Evolutionary conservation across 2,797 vertebrate genomes (phyloP), one percentile per base, ranked within the genome.

Genomic region (Craterocephalus amniculus): DNA sequence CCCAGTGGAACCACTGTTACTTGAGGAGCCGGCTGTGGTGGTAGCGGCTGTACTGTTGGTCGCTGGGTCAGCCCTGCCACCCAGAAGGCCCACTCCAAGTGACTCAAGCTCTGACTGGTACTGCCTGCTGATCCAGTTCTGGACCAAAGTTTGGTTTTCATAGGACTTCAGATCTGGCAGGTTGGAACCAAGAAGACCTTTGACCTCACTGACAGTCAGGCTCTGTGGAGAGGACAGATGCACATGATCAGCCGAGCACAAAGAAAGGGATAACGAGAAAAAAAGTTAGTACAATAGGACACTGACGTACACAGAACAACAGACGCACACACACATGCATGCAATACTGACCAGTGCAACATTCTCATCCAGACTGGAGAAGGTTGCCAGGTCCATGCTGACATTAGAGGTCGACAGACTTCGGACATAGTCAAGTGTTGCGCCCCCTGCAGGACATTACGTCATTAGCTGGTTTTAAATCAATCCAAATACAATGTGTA

Each of bases 321-420:
- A 54, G 5, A 29, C 6, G 10, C 1, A 63, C 31, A 38, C 40
- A 12, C n/a, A 29, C n/a, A 61, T 2, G 70, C 24, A 18, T 11
- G 48, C 32, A 51, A 13, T 9, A 87, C 90, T 85, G 27, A 95
- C 94, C 83, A 70, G 64, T 29, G 92, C 24, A 29, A 93, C 79
- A 0, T 1, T 57, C 11, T 63, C 24, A 16, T 89, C 29, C 72
- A 95, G 65, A 9, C 29, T 61, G 54, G 11, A 77, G 67, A 95
- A 90, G 45, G 83, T 93, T 0, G 1, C 1, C 60, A 94, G 0
- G 72, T 95, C 90, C 93, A 95, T 94, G 78, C 29, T 91, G 66
- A 93, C 5, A 29, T 81, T 29, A 14, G 90, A 87, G 0, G 0
- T 0, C 0, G 59, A 16, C 63, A 94, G 80, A n/a, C 0, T 70